Evolutionary conservation across 2,797 vertebrate genomes (phyloP), one percentile per base, ranked within the genome.

Genomic region (Alcedo quadribrachys): DNA sequence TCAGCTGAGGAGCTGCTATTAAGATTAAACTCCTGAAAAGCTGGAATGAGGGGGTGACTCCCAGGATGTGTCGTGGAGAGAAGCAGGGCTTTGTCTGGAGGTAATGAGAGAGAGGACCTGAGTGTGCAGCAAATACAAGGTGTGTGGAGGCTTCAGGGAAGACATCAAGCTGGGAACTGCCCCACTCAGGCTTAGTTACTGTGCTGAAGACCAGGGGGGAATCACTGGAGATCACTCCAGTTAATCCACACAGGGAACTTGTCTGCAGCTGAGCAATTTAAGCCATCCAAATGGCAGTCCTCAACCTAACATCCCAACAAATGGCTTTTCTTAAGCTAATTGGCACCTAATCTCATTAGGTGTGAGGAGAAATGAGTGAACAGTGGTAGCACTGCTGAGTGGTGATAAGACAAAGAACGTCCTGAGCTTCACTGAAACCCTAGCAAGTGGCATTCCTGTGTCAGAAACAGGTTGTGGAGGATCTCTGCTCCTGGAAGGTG

Each of bases 281-380:
- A 92, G 67, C 62, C 35, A 87, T 81, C 37, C 45, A 65, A 68
- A 85, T 46, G n/a, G 24, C 82, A 89, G 33, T 50, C 62, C 13
- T 53, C 57, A 40, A 73, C 43, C 42, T 78, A 32, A 78, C 78
- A 61, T 65, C 66, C 42, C 54, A 91, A 68, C 42, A 92, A 65
- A 68, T 82, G 45, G 70, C 68, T 95, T 93, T 91, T 87, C 87
- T 54, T 81, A 78, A 93, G 46, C n/a, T 60, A 83, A 7, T 71
- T 70, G 79, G 58, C 89, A 66, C 73, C 75, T 78, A 37, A 54
- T 80, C 73, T 74, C 37, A 25, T 89, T 74, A 74, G 58, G 16
- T 32, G 45, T 28, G 53, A 76, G 35, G 51, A 80, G 65, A 75
- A 88, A 46, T 19, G 45, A 82, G 45, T 53, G 73, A 66, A 70